These are phyloP conservation scores for Heteractis magnifica DNA, from an alignment of 92 coral and sea anemone species.

Conservation along the genomic window DNA sequence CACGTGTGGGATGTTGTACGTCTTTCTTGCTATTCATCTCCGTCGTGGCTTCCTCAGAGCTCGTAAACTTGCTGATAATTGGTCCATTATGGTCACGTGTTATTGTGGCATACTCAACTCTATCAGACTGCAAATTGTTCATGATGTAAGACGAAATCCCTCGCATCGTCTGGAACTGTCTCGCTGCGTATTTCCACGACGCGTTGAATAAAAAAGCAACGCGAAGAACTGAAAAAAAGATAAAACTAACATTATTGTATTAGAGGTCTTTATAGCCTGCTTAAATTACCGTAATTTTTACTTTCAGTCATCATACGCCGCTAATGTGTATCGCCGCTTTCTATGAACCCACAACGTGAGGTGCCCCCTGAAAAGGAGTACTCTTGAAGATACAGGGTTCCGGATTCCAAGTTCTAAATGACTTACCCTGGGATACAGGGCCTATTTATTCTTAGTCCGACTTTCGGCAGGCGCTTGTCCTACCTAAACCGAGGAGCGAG, in stretches of 20 bases:
- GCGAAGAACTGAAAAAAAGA: background rate
- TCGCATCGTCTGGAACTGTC: background rate
- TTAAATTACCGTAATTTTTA: too few species aligned
- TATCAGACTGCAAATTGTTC: background rate
- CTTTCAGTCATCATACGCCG: too few species aligned
- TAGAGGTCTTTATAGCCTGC: background rate
- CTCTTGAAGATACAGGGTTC: too few species aligned
- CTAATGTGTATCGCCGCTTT: too few species aligned
- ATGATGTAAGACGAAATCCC: background rate
- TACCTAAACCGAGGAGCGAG: too few species aligned
- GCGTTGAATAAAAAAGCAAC: background rate
- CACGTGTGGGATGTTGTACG: background rate
- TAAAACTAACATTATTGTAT: background rate
- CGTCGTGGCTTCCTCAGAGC: background rate
- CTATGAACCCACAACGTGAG: too few species aligned
- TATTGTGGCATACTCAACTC: background rate
- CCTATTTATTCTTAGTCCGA: too few species aligned
- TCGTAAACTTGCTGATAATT: background rate
- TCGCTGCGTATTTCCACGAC: background rate
- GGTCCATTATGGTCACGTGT: background rate
- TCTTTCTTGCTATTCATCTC: background rate
- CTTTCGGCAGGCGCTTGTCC: too few species aligned
- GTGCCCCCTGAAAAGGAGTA: too few species aligned
- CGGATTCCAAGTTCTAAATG: too few species aligned
- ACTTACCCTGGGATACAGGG: too few species aligned